phyloP scores from a whole-genome alignment of 2,888 invertebrate genomes.

The Tryphoninae sp. region DNA sequence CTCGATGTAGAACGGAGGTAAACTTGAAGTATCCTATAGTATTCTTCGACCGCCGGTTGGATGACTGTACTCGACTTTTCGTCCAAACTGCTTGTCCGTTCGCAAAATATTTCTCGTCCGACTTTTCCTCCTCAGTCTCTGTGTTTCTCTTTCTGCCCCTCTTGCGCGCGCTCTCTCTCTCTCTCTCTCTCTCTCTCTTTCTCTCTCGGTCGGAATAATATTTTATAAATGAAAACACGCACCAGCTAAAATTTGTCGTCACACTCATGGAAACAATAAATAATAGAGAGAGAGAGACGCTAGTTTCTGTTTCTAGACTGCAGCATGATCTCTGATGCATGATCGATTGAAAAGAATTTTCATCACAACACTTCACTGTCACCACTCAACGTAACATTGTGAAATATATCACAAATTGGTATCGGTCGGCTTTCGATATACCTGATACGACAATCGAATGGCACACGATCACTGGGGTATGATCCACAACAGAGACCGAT shows the following conservation, averaged over 20 bases:
- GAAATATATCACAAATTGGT: slow-evolving; percentile 33
- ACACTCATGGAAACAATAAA: slow-evolving; percentile 17
- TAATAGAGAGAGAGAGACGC: neutral
- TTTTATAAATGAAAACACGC: slow-evolving; percentile 1
- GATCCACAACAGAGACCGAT: neutral
- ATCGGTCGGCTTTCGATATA: neutral
- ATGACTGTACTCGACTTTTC: slow-evolving; percentile 37
- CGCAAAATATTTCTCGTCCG: slow-evolving; percentile 15
- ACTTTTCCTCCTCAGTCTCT: neutral
- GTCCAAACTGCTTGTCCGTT: slow-evolving; percentile 12
- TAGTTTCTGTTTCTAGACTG: slow-evolving; percentile 11
- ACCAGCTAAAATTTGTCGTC: neutral
- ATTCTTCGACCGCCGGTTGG: slow-evolving; percentile 40
- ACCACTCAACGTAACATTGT: slow-evolving; percentile 45
- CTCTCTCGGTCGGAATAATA: slow-evolving; percentile 28
- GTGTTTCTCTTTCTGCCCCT: neutral
- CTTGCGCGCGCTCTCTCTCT: slow-evolving; percentile 4
- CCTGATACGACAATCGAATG: slow-evolving; percentile 33
- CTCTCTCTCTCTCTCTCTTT: slow-evolving; percentile 18
- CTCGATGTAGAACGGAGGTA: slow-evolving; percentile 40
- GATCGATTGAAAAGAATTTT: slow-evolving; percentile 18
- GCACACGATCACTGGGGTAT: slow-evolving; percentile 38
- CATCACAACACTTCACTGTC: slow-evolving; percentile 59
- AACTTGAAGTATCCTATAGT: neutral
- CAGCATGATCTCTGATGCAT: slow-evolving; percentile 16